A percentile compares a stretch with the other conserved stretches of the same genome.
Conservation (phyloP, 2,888 invertebrate genomes). For the Tachystola acroxantha region DNA sequence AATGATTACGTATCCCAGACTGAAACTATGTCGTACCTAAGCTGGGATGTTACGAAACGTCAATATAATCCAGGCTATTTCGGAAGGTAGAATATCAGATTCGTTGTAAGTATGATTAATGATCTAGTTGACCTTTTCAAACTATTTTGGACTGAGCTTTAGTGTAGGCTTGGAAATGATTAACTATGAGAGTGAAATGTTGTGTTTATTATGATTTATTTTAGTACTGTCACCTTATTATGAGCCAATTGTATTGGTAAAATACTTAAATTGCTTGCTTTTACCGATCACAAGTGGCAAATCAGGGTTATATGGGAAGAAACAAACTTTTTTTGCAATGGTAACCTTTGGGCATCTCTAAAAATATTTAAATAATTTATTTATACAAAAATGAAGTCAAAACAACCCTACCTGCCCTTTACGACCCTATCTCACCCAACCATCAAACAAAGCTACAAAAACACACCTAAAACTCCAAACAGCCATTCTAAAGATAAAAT, state of each 20-base stretch:
- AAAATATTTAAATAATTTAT: too few species aligned
- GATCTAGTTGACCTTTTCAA: background rate
- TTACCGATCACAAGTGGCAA: background rate
- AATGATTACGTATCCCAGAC: too few species aligned
- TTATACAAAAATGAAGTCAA: too few species aligned
- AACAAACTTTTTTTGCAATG: too few species aligned
- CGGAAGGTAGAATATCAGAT: conserved; percentile 2
- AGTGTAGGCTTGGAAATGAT: background rate
- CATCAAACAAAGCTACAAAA: background rate
- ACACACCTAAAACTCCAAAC: conserved; percentile 5
- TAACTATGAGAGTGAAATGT: background rate
- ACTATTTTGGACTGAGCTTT: background rate
- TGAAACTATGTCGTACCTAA: background rate
- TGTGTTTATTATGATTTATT: background rate
- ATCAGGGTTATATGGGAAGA: too few species aligned
- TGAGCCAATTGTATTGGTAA: background rate
- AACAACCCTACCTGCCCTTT: too few species aligned
- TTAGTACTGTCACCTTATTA: too few species aligned
- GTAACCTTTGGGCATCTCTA: too few species aligned
- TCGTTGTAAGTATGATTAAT: conserved; percentile 5
- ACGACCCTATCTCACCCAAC: background rate
- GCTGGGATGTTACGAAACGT: background rate
- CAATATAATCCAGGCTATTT: conserved; percentile 2
- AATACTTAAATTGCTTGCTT: background rate
- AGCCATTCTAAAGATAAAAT: conserved; percentile 11